Conservation (phyloP, 2,888 invertebrate genomes). For the Perdita meconis region DNA sequence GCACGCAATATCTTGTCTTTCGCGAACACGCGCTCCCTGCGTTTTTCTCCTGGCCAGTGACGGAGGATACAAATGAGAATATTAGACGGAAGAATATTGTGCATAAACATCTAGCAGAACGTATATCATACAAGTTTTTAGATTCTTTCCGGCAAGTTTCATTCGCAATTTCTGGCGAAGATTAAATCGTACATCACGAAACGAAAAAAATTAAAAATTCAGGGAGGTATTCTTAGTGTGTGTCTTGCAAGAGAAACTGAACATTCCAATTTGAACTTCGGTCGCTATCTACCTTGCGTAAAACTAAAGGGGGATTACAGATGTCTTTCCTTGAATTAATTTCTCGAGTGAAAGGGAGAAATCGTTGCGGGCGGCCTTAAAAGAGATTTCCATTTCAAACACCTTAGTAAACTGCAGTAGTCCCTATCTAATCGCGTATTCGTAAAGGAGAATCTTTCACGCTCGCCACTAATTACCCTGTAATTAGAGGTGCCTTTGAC, state of each 20-base stretch:
- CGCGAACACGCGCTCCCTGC: not conserved
- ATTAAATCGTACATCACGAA: no score
- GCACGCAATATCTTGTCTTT: slow-evolving; percentile 19
- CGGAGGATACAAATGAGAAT: not conserved
- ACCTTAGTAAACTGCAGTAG: slow-evolving; percentile 57
- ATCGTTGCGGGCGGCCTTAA: slow-evolving; percentile 44
- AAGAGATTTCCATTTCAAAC: slow-evolving; percentile 62
- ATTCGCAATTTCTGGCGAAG: no score
- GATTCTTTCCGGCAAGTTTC: no score
- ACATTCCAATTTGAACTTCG: not conserved
- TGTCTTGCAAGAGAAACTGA: no score
- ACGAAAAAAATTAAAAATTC: no score
- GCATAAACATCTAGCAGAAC: no score
- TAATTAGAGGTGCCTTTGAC: slow-evolving; percentile 69
- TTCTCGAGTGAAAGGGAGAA: slow-evolving; percentile 20
- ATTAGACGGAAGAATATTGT: not conserved
- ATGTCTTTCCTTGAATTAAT: slow-evolving; percentile 24
- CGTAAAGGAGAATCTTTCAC: slow-evolving; percentile 42
- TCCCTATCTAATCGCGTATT: slow-evolving; percentile 63
- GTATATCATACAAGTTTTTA: no score
- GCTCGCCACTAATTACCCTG: slow-evolving; percentile 61
- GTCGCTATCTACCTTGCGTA: not conserved
- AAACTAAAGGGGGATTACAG: not conserved
- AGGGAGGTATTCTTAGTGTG: no score
- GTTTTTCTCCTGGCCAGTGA: not conserved